A percentile compares a stretch with the other conserved stretches of the same genome.
These are phyloP conservation scores for Chloebia gouldiae DNA, from an alignment of 2,113 vertebrate species.

Conservation along the genomic window DNA sequence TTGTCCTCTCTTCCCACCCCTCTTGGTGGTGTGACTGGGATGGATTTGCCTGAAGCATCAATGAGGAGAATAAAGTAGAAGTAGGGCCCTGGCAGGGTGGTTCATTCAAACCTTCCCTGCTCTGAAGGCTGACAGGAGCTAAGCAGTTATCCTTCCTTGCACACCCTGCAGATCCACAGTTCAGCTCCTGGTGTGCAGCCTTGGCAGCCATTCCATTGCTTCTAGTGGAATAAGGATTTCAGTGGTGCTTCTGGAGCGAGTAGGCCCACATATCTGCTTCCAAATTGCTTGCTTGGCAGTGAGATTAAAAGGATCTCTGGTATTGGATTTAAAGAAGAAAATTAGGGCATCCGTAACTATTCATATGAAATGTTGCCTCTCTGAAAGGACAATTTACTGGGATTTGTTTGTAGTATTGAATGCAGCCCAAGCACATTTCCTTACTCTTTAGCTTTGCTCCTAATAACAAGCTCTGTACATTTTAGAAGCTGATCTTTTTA, in stretches of 20 bases:
- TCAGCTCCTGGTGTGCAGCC: background rate
- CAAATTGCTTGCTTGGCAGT: background rate
- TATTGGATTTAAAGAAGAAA: background rate
- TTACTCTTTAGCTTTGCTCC: background rate
- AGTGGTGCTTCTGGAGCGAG: background rate
- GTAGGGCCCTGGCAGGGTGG: background rate
- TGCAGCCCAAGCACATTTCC: background rate
- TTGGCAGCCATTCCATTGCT: fast-evolving
- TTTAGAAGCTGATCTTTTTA: background rate
- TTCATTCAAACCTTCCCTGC: background rate
- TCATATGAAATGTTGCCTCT: background rate
- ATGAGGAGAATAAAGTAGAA: background rate
- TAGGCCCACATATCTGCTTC: background rate
- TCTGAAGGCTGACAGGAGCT: background rate
- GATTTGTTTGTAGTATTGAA: background rate
- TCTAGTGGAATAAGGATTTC: background rate
- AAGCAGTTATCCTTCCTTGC: fast-evolving
- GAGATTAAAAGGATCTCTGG: background rate
- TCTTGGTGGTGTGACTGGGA: background rate
- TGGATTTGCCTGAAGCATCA: background rate
- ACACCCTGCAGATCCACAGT: fast-evolving
- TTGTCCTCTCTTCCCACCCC: background rate
- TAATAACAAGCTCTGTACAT: background rate
- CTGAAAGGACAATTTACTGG: background rate
- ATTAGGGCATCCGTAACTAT: background rate